Conservation (phyloP, 2,888 invertebrate genomes). For the Sarcophaga rosellei region DNA sequence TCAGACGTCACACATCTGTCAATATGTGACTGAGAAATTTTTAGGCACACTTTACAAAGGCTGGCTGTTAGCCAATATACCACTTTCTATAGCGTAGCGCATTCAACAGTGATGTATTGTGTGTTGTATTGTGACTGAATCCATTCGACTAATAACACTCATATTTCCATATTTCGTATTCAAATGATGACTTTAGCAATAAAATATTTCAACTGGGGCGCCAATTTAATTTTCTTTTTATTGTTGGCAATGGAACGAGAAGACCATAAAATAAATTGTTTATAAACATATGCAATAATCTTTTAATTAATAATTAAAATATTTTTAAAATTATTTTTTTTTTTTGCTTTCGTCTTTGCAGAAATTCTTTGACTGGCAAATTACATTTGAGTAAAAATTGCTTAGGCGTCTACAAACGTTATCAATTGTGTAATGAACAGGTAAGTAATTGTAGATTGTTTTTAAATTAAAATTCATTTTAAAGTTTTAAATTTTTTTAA, state of each 20-base stretch:
- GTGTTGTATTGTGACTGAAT: neutral
- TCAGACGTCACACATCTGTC: neutral
- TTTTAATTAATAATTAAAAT: constrained; percentile 30
- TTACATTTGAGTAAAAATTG: constrained; percentile 83
- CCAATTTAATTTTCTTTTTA: constrained; percentile 19
- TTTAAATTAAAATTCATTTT: neutral
- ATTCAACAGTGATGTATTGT: no score
- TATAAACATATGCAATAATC: neutral
- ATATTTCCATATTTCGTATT: neutral
- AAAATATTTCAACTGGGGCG: constrained; percentile 30
- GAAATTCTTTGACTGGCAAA: constrained; percentile 75
- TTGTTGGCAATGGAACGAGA: neutral
- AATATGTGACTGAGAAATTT: constrained; percentile 1
- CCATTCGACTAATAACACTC: neutral
- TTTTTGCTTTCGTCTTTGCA: constrained; percentile 65
- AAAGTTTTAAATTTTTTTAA: no score
- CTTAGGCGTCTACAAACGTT: constrained; percentile 89
- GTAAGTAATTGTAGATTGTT: constrained; percentile 80
- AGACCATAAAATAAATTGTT: neutral
- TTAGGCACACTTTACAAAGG: no score
- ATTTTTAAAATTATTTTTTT: constrained; percentile 21
- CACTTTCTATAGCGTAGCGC: no score
- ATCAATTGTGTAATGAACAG: constrained; percentile 91
- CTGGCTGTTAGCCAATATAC: no score
- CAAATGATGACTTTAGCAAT: constrained; percentile 14